These are phyloP conservation scores for Alosa sapidissima DNA, from an alignment of 2,797 vertebrate genomes.

Conservation along the genomic window DNA sequence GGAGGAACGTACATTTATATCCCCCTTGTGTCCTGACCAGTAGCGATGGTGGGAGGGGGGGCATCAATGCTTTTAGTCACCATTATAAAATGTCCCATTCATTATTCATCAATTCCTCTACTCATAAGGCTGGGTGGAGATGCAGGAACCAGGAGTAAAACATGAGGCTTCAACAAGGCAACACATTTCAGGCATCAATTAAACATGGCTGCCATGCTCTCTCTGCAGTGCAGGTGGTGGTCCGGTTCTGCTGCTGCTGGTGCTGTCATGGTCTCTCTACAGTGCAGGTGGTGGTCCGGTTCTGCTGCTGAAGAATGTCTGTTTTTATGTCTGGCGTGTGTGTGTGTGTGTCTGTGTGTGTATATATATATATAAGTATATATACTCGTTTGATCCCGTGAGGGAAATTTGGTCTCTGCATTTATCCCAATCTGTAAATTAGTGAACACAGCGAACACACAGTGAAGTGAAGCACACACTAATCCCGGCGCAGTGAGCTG, in stretches of 20 bases:
- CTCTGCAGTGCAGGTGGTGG: slow-evolving; percentile 27
- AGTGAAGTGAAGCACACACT: too few species aligned
- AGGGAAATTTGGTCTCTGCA: too few species aligned
- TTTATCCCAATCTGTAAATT: too few species aligned
- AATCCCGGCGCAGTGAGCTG: too few species aligned
- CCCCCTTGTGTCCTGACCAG: slow-evolving; percentile 24
- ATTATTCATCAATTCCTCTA: slow-evolving; percentile 34
- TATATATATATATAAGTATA: too few species aligned
- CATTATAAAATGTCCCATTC: slow-evolving; percentile 32
- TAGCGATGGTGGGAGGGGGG: not conserved
- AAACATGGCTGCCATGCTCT: slow-evolving; percentile 45
- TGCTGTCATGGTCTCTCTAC: slow-evolving; percentile 42
- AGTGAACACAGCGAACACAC: too few species aligned
- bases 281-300: slow-evolving; percentile 34
- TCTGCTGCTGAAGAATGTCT: too few species aligned
- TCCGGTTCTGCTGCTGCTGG: slow-evolving; percentile 5
- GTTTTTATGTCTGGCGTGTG: not conserved
- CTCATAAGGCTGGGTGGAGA: not conserved
- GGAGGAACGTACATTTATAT: slow-evolving; percentile 25
- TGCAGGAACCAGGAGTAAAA: slow-evolving; percentile 27
- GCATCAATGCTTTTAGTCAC: slow-evolving; percentile 30
- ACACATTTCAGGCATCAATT: slow-evolving; percentile 40
- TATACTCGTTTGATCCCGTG: too few species aligned
- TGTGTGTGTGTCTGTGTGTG: slow-evolving; percentile 6
- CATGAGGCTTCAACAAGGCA: not conserved